Evolutionary conservation across 2,888 invertebrate genomes (phyloP).

Genomic region (Ectemnius continuus): DNA sequence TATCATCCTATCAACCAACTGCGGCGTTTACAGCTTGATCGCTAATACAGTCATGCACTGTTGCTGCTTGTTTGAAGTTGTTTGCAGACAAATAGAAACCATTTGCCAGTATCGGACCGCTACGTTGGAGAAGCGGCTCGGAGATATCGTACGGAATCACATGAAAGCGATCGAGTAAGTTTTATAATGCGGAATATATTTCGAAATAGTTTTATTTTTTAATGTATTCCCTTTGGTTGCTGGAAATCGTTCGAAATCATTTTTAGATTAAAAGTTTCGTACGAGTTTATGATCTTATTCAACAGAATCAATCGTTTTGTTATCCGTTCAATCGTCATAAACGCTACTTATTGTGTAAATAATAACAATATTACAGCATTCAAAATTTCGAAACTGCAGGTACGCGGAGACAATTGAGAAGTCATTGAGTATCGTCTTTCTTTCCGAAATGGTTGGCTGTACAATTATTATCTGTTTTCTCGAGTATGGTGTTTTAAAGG

Average conservation of each 20-base stretch:
- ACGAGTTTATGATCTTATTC: too few species aligned
- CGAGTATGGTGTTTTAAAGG: conserved; percentile 68
- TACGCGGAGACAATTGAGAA: conserved; percentile 69
- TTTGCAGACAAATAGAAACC: conserved; percentile 35
- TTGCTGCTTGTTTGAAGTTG: conserved; percentile 55
- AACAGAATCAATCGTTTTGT: background rate
- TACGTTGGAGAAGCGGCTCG: conserved; percentile 13
- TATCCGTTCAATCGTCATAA: background rate
- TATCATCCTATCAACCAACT: conserved; percentile 54
- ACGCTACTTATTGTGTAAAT: background rate
- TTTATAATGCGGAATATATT: too few species aligned
- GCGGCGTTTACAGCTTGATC: conserved; percentile 62
- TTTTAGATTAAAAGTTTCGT: too few species aligned
- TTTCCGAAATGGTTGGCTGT: conserved; percentile 69
- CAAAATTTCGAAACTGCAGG: conserved; percentile 51
- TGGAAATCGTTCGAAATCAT: too few species aligned
- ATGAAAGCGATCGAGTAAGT: conserved; percentile 44
- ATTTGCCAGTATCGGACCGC: background rate
- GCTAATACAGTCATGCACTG: conserved; percentile 64
- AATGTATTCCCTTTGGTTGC: too few species aligned
- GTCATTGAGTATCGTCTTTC: conserved; percentile 64
- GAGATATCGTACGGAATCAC: conserved; percentile 35
- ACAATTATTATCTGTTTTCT: conserved; percentile 71
- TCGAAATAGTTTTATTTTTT: too few species aligned
- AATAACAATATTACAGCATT: background rate